Conservation (phyloP, 1,140 invertebrate species). For the Brachionus sp. region DNA sequence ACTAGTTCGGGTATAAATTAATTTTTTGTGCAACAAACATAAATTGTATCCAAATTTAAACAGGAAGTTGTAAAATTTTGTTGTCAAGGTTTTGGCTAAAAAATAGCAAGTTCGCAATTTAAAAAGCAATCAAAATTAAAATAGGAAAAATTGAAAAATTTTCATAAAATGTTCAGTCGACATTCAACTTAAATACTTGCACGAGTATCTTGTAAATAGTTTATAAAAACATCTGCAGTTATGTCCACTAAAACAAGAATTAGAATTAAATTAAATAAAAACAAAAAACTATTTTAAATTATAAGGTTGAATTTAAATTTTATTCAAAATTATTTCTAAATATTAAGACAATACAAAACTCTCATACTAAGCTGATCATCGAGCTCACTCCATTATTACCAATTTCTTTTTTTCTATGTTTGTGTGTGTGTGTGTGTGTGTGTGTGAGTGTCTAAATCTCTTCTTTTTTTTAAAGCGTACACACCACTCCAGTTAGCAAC, state of each 20-base stretch:
- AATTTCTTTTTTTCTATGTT: neutral
- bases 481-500: neutral
- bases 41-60: too few species aligned
- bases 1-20: too few species aligned
- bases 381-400: neutral
- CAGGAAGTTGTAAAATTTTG: neutral
- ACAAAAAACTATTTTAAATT: neutral
- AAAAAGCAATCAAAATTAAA: neutral
- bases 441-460: neutral
- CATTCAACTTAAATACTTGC: conserved; percentile 38
- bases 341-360: neutral
- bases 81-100: neutral
- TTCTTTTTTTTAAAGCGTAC: neutral
- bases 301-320: conserved; percentile 11
- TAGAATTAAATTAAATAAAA: neutral
- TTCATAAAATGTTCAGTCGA: neutral
- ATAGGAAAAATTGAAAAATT: neutral
- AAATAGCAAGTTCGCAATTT: neutral
- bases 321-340: neutral
- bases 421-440: neutral
- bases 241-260: neutral
- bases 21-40: too few species aligned
- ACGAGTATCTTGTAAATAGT: conserved; percentile 14
- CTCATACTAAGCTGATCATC: neutral
- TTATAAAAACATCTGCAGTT: conserved; percentile 10